Evolutionary conservation across 2,113 vertebrate genomes (phyloP).

Genomic region (Peucedramus taeniatus): DNA sequence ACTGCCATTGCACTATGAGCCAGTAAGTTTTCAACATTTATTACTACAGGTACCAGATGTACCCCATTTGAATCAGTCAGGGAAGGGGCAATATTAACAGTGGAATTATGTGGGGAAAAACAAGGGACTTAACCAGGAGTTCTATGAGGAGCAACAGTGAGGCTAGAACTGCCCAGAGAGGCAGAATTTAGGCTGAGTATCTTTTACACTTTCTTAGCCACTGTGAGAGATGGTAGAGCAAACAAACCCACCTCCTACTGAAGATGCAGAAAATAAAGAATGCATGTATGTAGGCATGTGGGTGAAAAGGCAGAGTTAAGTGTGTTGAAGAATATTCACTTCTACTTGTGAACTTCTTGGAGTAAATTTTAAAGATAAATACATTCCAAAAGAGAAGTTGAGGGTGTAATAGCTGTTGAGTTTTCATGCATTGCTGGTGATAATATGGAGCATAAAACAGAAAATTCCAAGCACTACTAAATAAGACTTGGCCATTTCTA

Average conservation of each 20-base stretch:
- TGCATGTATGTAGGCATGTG: too few species aligned
- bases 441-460: background rate
- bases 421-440: background rate
- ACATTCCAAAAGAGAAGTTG: background rate
- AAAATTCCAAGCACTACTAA: background rate
- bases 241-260: background rate
- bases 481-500: background rate
- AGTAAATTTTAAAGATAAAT: background rate
- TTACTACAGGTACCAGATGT: background rate
- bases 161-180: background rate
- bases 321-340: background rate
- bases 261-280: background rate
- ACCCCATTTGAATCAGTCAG: background rate
- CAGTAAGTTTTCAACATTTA: background rate
- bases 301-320: background rate
- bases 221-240: background rate
- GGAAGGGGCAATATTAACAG: background rate
- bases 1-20: background rate
- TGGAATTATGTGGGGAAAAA: background rate
- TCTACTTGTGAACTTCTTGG: background rate
- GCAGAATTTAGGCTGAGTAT: background rate
- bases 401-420: background rate
- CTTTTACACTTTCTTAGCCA: background rate
- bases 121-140: background rate
- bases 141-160: fast-evolving